Evolutionary conservation across 1,140 invertebrate genomes (phyloP).

Genomic region (Listronotus bonariensis): DNA sequence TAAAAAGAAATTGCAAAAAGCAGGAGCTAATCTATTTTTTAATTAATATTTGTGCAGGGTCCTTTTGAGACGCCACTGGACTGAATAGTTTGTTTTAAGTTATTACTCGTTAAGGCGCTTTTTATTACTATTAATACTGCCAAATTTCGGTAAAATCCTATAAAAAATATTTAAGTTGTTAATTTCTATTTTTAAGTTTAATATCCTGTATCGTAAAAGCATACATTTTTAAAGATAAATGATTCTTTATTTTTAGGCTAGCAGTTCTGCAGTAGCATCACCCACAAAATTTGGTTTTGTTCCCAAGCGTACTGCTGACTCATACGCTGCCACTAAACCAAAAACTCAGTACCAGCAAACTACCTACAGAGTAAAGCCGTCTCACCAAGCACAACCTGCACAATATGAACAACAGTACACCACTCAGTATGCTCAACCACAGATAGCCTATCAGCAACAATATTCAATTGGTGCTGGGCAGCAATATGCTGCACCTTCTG

Average conservation of each 20-base stretch:
- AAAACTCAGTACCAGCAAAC: slow-evolving; percentile 35
- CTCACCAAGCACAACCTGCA: slow-evolving; percentile 5
- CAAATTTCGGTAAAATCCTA: no score
- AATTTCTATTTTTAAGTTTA: no score
- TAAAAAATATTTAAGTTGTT: no score
- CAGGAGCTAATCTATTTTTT: no score
- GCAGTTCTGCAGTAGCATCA: slow-evolving; percentile 21
- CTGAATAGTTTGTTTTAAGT: no score
- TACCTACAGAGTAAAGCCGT: slow-evolving; percentile 19
- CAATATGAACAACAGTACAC: slow-evolving; percentile 12
- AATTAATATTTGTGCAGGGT: no score
- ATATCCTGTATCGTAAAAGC: no score
- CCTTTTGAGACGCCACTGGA: no score
- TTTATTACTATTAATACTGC: no score
- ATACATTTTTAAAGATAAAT: no score
- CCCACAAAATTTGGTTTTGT: slow-evolving; percentile 46
- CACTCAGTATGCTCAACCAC: slow-evolving; percentile 6
- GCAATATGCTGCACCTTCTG: not conserved
- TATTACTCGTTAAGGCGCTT: no score
- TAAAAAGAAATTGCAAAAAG: no score
- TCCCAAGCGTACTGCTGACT: slow-evolving; percentile 38
- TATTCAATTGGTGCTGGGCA: not conserved
- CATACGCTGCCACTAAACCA: slow-evolving; percentile 42
- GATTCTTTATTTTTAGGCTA: slow-evolving; percentile 9
- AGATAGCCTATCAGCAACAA: slow-evolving; percentile 20